phyloP scores from a whole-genome alignment of 2,888 invertebrate genomes.

The Mechanitis mazaeus region DNA sequence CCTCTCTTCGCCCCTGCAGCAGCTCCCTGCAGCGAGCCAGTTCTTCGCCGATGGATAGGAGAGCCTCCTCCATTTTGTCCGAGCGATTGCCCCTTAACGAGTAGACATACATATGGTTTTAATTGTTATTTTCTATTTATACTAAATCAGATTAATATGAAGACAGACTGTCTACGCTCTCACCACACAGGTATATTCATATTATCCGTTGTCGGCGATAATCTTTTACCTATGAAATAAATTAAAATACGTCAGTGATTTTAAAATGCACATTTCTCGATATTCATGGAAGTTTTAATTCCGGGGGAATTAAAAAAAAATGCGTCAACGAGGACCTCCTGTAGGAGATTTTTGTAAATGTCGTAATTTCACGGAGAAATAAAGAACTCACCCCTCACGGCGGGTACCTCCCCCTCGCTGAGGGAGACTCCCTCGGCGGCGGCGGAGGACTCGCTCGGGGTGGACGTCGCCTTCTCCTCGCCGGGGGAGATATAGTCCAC shows the following conservation, averaged over 20 bases:
- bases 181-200: not conserved
- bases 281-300: no score
- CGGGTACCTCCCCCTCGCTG: slow-evolving; percentile 56
- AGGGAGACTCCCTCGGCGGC: slow-evolving; percentile 39
- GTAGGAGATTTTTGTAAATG: not conserved
- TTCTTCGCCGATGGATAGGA: slow-evolving; percentile 47
- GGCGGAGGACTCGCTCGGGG: slow-evolving; percentile 32
- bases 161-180: no score
- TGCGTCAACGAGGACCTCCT: no score
- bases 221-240: slow-evolving; percentile 17
- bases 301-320: no score
- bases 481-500: slow-evolving; percentile 43
- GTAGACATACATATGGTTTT: no score
- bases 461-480: slow-evolving; percentile 37
- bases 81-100: slow-evolving; percentile 22
- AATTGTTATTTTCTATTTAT: no score
- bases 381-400: slow-evolving; percentile 2
- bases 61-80: slow-evolving; percentile 45
- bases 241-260: not conserved
- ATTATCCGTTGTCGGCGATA: slow-evolving; percentile 6
- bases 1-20: slow-evolving; percentile 29
- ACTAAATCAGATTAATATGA: no score
- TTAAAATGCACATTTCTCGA: no score
- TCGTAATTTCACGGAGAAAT: not conserved
- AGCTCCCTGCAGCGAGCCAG: slow-evolving; percentile 47